phyloP scores from a whole-genome alignment of 2,888 invertebrate genomes.

The Phalera bucephala region DNA sequence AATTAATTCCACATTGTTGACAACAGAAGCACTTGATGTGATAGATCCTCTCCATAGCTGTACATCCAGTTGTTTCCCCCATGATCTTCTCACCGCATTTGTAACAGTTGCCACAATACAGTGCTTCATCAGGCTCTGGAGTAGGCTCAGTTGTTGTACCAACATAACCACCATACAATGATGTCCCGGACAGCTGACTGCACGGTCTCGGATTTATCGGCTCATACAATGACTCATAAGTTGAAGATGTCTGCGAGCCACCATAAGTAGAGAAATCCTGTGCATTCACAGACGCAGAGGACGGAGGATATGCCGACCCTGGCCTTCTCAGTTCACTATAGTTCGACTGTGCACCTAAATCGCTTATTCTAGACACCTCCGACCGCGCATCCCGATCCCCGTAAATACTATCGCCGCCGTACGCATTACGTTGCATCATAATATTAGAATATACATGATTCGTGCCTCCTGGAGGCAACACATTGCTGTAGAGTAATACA shows the following conservation, averaged over 20 bases:
- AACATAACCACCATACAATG: constrained; percentile 83
- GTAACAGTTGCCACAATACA: constrained; percentile 94
- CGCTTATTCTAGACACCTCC: constrained; percentile 75
- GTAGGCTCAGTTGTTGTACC: constrained; percentile 92
- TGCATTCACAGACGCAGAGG: constrained; percentile 74
- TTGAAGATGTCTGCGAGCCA: constrained; percentile 84
- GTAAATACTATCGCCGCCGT: constrained; percentile 75
- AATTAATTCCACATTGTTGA: constrained; percentile 92
- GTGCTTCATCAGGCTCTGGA: constrained; percentile 86
- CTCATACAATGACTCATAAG: constrained; percentile 86
- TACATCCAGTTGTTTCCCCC: constrained; percentile 97
- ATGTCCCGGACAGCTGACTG: constrained; percentile 84
- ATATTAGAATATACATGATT: constrained; percentile 78
- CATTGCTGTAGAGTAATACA: constrained; percentile 72
- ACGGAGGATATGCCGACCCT: constrained; percentile 81
- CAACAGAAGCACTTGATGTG: constrained; percentile 98
- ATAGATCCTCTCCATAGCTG: constrained; percentile 98
- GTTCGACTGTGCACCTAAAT: constrained; percentile 82
- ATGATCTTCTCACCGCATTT: constrained; percentile 96
- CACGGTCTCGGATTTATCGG: constrained; percentile 85
- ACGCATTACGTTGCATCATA: constrained; percentile 71
- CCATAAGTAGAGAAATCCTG: constrained; percentile 83
- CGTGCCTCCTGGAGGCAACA: constrained; percentile 75
- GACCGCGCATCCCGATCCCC: constrained; percentile 66
- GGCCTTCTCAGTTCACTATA: constrained; percentile 85